Conservation (phyloP, 2,888 invertebrate genomes). For the Amphipoea oculea region DNA sequence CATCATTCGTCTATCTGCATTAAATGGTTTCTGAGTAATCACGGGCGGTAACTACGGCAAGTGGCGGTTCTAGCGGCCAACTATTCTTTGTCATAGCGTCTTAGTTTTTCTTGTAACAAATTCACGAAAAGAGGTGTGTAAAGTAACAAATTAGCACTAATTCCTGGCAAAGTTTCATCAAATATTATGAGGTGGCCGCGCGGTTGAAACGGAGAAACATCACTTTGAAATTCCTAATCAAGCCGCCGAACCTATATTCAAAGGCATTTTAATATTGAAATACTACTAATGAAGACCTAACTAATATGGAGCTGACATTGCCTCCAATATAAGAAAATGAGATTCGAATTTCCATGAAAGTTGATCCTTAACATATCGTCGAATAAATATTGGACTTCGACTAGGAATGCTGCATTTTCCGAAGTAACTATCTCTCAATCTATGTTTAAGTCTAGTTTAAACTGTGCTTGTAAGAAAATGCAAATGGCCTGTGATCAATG, state of each 20-base stretch:
- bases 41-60: too few species aligned
- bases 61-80: too few species aligned
- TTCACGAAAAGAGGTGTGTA: too few species aligned
- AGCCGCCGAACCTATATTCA: not conserved
- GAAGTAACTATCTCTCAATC: constrained; percentile 52
- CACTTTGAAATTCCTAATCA: not conserved
- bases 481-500: constrained; percentile 58
- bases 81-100: too few species aligned
- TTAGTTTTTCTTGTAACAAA: too few species aligned
- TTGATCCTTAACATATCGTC: not conserved
- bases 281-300: constrained; percentile 17
- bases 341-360: constrained; percentile 7
- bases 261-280: constrained; percentile 24
- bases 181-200: too few species aligned
- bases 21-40: too few species aligned
- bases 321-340: constrained; percentile 9
- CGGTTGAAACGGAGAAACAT: too few species aligned
- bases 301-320: not conserved
- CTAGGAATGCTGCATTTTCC: constrained; percentile 36
- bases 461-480: constrained; percentile 58
- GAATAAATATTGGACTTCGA: constrained; percentile 40
- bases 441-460: constrained; percentile 37
- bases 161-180: too few species aligned
- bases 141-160: too few species aligned
- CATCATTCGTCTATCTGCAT: too few species aligned